Percentiles rank a stretch among this genome's conserved stretches.
Conservation (phyloP, 2,113 vertebrate species). For the Albula glossodonta region DNA sequence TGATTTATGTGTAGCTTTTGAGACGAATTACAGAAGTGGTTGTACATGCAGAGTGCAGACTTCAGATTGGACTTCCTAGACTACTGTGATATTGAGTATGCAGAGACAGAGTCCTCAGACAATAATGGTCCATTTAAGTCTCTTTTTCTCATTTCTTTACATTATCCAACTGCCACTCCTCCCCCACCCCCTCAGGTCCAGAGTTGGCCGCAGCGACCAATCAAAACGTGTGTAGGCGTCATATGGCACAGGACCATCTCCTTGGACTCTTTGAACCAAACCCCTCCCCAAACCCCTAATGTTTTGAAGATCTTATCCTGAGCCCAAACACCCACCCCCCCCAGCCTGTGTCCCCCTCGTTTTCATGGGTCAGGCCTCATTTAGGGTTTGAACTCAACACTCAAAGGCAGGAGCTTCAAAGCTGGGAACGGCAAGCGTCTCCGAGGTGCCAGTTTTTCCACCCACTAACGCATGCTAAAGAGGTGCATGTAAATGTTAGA, state of each 20-base stretch:
- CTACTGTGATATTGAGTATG: neutral
- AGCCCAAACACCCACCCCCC: neutral
- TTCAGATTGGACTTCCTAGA: neutral
- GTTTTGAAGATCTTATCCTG: no score
- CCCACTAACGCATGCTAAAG: constrained; percentile 51
- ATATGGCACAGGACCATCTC: constrained; percentile 27
- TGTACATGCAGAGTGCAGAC: no score
- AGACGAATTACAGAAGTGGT: no score
- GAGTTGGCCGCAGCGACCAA: constrained; percentile 31
- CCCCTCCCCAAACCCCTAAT: neutral
- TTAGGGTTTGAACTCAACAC: constrained; percentile 29
- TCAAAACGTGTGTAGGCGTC: constrained; percentile 31
- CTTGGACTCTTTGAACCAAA: neutral
- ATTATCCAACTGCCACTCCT: neutral
- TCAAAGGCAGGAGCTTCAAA: constrained; percentile 52
- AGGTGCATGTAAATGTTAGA: constrained; percentile 42
- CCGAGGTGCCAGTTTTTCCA: constrained; percentile 33
- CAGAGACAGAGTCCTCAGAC: neutral
- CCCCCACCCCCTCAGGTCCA: constrained; percentile 33
- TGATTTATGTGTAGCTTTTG: neutral
- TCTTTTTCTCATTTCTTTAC: constrained; percentile 29
- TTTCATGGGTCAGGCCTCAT: constrained; percentile 27
- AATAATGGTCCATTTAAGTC: neutral
- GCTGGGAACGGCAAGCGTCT: constrained; percentile 42
- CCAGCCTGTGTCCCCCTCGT: constrained; percentile 1